These are phyloP conservation scores for Prietella phreatophila DNA, from an alignment of 2,113 vertebrate genomes.

Conservation along the genomic window DNA sequence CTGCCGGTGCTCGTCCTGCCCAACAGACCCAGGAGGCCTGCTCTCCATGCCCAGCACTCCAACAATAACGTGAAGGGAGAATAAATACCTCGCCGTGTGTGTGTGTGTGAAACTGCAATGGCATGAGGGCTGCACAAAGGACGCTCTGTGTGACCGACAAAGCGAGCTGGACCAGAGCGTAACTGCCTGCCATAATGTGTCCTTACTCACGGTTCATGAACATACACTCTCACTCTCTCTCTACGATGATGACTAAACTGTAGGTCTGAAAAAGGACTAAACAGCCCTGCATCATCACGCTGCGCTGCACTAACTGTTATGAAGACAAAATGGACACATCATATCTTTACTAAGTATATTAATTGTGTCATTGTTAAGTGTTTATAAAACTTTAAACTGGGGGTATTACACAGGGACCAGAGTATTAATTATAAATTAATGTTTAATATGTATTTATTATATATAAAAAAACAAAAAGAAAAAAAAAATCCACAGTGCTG, in stretches of 20 bases:
- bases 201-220: neutral
- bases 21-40: slow-evolving; percentile 54
- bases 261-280: neutral
- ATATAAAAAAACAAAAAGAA: too few relatives aligned
- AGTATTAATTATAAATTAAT: slow-evolving; percentile 30
- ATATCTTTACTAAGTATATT: slow-evolving; percentile 31
- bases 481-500: too few relatives aligned
- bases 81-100: slow-evolving; percentile 53
- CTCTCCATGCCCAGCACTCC: slow-evolving; percentile 58
- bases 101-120: neutral
- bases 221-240: slow-evolving; percentile 3
- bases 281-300: neutral
- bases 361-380: slow-evolving; percentile 24
- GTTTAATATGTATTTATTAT: slow-evolving; percentile 31
- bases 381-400: slow-evolving; percentile 30
- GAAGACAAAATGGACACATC: neutral
- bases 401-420: neutral
- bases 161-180: slow-evolving; percentile 37
- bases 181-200: slow-evolving; percentile 16
- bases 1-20: slow-evolving; percentile 78
- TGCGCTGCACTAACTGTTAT: neutral
- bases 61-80: slow-evolving; percentile 73
- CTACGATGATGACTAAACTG: neutral
- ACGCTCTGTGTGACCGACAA: slow-evolving; percentile 54
- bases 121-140: slow-evolving; percentile 44